A percentile compares a stretch with the other conserved stretches of the same genome.
Conservation (phyloP, 2,113 vertebrate species). For the Eretmochelys imbricata region DNA sequence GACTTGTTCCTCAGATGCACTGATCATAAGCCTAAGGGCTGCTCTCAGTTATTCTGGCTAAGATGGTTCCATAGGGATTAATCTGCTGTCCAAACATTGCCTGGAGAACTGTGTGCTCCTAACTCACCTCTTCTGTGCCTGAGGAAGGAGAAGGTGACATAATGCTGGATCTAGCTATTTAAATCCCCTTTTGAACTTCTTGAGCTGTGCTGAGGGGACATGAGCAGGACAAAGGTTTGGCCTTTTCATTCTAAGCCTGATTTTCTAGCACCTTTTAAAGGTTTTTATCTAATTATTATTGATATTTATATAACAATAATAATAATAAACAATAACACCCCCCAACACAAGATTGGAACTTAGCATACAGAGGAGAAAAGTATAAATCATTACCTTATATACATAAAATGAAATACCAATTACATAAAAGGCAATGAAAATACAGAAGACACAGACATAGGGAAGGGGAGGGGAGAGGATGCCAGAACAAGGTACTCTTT, state of each 20-base stretch:
- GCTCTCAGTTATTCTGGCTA: neutral
- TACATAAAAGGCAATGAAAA: neutral
- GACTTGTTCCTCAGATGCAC: neutral
- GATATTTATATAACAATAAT: too few relatives aligned
- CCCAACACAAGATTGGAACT: neutral
- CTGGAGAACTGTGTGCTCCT: neutral
- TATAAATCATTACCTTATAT: neutral
- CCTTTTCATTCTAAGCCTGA: neutral
- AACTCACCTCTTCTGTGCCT: neutral
- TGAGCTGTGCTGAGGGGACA: neutral
- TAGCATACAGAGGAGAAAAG: neutral
- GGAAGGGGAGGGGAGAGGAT: neutral
- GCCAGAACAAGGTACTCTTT: neutral
- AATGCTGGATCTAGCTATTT: neutral
- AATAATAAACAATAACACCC: too few relatives aligned
- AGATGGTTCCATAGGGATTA: neutral
- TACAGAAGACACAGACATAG: neutral
- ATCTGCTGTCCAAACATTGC: neutral
- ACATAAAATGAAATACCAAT: neutral
- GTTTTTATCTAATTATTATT: neutral
- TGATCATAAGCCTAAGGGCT: neutral
- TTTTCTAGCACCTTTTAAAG: constrained; percentile 6
- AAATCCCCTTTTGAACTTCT: neutral
- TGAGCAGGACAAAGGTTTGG: neutral
- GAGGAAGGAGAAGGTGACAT: neutral